Conservation (phyloP, 2,888 invertebrate genomes). For the Aromia moschata region DNA sequence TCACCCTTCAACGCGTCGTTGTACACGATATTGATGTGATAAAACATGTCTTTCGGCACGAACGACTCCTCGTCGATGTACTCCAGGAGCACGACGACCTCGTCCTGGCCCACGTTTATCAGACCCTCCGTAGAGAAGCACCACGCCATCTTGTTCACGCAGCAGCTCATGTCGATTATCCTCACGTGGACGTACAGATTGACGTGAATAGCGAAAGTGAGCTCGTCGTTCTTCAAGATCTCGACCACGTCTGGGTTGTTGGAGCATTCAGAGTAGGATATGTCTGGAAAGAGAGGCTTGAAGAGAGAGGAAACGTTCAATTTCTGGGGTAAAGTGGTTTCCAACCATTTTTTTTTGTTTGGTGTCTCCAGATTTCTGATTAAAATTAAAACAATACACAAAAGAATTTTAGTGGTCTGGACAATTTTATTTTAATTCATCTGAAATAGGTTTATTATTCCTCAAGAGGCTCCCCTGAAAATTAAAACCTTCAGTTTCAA, state of each 20-base stretch:
- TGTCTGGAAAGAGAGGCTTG: too few relatives aligned
- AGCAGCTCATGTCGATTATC: constrained; percentile 68
- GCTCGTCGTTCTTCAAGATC: constrained; percentile 68
- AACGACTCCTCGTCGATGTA: constrained; percentile 69
- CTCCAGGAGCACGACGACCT: constrained; percentile 80
- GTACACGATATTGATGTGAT: constrained; percentile 78
- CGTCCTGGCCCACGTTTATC: constrained; percentile 84
- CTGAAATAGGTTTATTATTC: too few relatives aligned
- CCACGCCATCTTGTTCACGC: constrained; percentile 76
- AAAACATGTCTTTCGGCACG: constrained; percentile 78
- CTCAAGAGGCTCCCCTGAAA: too few relatives aligned
- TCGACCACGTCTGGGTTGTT: constrained; percentile 68
- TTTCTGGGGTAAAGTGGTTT: too few relatives aligned
- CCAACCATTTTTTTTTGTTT: too few relatives aligned
- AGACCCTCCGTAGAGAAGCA: constrained; percentile 81
- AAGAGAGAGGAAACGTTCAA: too few relatives aligned
- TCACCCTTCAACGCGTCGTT: constrained; percentile 71
- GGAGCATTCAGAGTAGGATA: constrained; percentile 66
- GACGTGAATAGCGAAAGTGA: constrained; percentile 78
- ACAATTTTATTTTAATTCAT: too few relatives aligned
- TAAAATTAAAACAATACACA: too few relatives aligned
- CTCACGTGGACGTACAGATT: constrained; percentile 80
- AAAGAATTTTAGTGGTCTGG: too few relatives aligned
- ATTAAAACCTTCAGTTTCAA: too few relatives aligned
- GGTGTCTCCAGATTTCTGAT: too few relatives aligned